Evolutionary conservation across 2,888 invertebrate genomes (phyloP).

Genomic region (Petrolisthes manimaculis): DNA sequence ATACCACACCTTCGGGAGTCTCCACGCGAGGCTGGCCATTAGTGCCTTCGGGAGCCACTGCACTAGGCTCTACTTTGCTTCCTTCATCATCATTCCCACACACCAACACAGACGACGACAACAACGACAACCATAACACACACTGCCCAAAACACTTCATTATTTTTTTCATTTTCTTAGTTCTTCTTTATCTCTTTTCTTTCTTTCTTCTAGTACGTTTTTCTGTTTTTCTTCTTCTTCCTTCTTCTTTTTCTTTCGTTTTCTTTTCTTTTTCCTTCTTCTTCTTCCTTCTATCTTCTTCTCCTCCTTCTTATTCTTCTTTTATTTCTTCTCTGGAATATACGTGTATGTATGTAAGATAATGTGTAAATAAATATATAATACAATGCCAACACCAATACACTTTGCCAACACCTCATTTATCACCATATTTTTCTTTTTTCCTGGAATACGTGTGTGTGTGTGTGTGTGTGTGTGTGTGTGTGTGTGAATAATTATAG

Average conservation of each 20-base stretch:
- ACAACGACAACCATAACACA: neutral
- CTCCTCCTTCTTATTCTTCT: neutral
- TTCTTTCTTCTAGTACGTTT: neutral
- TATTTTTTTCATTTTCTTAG: neutral
- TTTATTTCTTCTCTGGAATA: too few relatives aligned
- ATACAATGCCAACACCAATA: neutral
- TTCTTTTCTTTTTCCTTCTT: neutral
- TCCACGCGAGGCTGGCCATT: slow-evolving; percentile 47
- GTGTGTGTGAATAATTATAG: too few relatives aligned
- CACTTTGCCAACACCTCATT: neutral
- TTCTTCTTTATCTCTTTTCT: neutral
- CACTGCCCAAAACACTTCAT: neutral
- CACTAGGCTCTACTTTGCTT: neutral
- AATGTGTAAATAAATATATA: neutral
- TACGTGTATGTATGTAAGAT: too few relatives aligned
- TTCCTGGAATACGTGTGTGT: too few relatives aligned
- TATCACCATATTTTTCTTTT: too few relatives aligned
- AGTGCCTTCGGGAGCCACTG: neutral
- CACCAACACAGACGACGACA: neutral
- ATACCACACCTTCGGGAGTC: slow-evolving; percentile 52
- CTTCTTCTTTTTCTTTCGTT: neutral
- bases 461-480: too few relatives aligned
- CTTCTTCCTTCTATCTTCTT: neutral
- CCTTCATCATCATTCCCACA: neutral
- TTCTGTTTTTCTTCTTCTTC: neutral